Evolutionary conservation across 1,140 invertebrate genomes (phyloP), one percentile per base, ranked within the genome.

Genomic region (Riptortus pedestris): DNA sequence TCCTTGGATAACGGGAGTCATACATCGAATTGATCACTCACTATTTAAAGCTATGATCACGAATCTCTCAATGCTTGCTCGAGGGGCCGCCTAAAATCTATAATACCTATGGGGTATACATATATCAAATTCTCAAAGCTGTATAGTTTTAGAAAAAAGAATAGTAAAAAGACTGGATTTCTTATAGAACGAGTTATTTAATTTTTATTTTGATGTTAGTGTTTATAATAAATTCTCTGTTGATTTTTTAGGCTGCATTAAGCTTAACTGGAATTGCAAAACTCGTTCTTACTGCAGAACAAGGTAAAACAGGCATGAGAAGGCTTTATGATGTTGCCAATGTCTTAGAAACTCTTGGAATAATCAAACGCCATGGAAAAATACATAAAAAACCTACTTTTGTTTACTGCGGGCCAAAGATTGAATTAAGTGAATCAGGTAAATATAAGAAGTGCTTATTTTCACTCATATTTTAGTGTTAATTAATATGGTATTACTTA

Each of bases 261-360:
- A 67, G 52, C 31, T 61, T 64, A 14, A 14, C 20, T 22, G 29
- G 58, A n/a, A 51, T 67, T 14, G 60, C 66, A 24, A 47, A 64
- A 58, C 20, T 63, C 26, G 59, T 63, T 61, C 33, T 67, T 16
- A 38, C 58, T 20, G 9, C 28, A 29, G 58, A 60, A n/a, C 61
- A 64, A 22, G 65, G 63, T 31, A 81, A 81, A 69, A 81, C 85
- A 29, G 85, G 85, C 78, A 82, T 86, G 52, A 76, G 85, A 64
- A 77, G 85, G 65, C 74, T 87, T 2, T 87, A 87, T 75, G 85
- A 87, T 69, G 86, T 87, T 71, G 84, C 85, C 29, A 87, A 87
- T 76, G 83, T 87, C 60, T 76, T 87, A 63, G 81, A 83, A 64
- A 85, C 83, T 63, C 79, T 87, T 67, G 79, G 80, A 64, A 76